phyloP scores from a whole-genome alignment of 1,140 invertebrate genomes.

The Muscidifurax raptorellus region DNA sequence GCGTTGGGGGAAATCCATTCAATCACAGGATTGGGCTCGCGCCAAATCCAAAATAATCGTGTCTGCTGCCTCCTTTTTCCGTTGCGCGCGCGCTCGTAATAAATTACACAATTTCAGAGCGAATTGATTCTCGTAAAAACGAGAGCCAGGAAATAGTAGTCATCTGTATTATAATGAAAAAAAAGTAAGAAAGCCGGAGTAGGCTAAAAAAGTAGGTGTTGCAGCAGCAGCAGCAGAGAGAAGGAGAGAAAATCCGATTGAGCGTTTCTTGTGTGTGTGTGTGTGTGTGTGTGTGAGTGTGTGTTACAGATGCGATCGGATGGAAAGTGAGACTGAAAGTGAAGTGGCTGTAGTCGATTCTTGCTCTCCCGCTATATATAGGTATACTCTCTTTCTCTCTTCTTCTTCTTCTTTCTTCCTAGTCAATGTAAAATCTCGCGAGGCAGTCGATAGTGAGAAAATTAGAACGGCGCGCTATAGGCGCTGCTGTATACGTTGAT shows the following conservation, averaged over 20 bases:
- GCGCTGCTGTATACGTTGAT: background rate
- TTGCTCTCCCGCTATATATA: background rate
- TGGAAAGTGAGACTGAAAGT: slow-evolving; percentile 38
- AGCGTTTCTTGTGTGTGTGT: slow-evolving; percentile 16
- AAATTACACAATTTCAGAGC: slow-evolving; percentile 1
- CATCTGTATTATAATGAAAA: background rate
- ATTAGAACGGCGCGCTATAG: slow-evolving; percentile 29
- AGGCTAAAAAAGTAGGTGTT: background rate
- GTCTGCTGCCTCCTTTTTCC: too few relatives aligned
- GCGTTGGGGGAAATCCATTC: background rate
- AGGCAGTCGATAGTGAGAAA: slow-evolving; percentile 23
- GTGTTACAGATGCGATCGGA: slow-evolving; percentile 21
- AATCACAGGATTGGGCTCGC: background rate
- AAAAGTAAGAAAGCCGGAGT: background rate
- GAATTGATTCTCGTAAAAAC: slow-evolving; percentile 22
- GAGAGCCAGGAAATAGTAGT: background rate
- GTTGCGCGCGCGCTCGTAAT: background rate
- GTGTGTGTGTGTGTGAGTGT: too few relatives aligned
- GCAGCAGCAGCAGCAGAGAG: background rate
- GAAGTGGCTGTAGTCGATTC: background rate
- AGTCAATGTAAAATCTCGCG: background rate
- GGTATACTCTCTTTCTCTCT: too few relatives aligned
- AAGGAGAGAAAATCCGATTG: slow-evolving; percentile 1
- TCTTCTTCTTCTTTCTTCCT: background rate
- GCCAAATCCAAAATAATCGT: background rate